phyloP scores from a whole-genome alignment of 2,797 vertebrate genomes.

The Tiaroga cobitis region DNA sequence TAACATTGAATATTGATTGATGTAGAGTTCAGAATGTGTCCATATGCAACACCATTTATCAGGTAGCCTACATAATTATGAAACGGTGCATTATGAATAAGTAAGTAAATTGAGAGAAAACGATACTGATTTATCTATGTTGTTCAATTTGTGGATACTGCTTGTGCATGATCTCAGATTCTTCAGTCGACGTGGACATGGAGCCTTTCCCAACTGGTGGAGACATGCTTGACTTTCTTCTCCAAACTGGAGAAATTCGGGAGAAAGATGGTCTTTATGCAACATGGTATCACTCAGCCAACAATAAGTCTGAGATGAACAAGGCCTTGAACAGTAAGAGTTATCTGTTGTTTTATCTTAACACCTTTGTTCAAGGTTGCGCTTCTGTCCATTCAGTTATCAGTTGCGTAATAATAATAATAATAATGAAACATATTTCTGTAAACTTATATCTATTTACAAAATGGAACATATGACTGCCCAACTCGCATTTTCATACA shows the following conservation, averaged over 20 bases:
- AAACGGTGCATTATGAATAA: not conserved
- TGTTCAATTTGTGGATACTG: not conserved
- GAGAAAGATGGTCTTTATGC: slow-evolving; percentile 79
- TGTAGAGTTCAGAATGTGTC: not conserved
- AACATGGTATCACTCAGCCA: slow-evolving; percentile 84
- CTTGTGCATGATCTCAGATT: slow-evolving; percentile 30
- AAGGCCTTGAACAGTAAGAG: slow-evolving; percentile 76
- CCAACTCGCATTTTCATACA: too few species aligned
- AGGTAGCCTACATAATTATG: not conserved
- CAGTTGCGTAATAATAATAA: slow-evolving; percentile 4
- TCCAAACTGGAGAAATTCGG: slow-evolving; percentile 73
- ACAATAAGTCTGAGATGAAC: slow-evolving; percentile 77
- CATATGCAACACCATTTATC: not conserved
- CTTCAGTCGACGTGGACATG: slow-evolving; percentile 25
- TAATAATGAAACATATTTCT: not conserved
- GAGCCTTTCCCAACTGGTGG: slow-evolving; percentile 69
- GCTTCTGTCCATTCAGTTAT: not conserved
- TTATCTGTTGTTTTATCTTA: not conserved
- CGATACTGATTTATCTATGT: not conserved
- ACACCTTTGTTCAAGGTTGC: slow-evolving; percentile 13
- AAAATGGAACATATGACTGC: too few species aligned
- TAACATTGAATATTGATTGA: not conserved
- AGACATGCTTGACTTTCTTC: slow-evolving; percentile 85
- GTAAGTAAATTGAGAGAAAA: not conserved
- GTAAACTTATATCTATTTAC: not conserved